Percentiles rank a stretch among this genome's conserved stretches.
Evolutionary conservation across 2,797 vertebrate species (phyloP).

Genomic region (Acipenser ruthenus): DNA sequence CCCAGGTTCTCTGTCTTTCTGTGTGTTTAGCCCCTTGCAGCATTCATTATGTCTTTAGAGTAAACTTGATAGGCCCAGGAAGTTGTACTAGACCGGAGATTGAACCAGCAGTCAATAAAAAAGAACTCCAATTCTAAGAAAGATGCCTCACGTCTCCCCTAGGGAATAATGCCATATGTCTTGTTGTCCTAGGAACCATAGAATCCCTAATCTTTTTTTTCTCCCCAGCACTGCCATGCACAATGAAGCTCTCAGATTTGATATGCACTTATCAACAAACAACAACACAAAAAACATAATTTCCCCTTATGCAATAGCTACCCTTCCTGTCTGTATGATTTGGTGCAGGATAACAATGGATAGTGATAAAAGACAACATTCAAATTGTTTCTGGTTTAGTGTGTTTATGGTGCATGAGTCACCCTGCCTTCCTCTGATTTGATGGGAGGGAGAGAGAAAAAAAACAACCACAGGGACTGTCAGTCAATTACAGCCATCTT

Average conservation of each 20-base stretch:
- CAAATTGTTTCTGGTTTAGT: slow-evolving; percentile 23
- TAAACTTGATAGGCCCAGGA: slow-evolving; percentile 39
- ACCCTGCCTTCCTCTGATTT: slow-evolving; percentile 68
- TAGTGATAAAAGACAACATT: slow-evolving; percentile 16
- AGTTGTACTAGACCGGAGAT: slow-evolving; percentile 32
- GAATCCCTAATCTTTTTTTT: slow-evolving; percentile 14
- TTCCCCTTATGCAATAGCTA: not conserved
- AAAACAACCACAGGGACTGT: slow-evolving; percentile 54
- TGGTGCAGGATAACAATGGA: slow-evolving; percentile 15
- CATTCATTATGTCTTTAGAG: slow-evolving; percentile 33
- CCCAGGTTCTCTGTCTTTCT: too few species aligned
- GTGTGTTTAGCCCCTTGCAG: slow-evolving; percentile 8
- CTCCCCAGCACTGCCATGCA: slow-evolving; percentile 3
- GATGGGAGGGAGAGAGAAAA: slow-evolving; percentile 41
- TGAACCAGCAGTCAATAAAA: slow-evolving; percentile 39
- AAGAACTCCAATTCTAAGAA: slow-evolving; percentile 34
- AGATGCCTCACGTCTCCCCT: slow-evolving; percentile 31
- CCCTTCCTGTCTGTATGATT: slow-evolving; percentile 12
- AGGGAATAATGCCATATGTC: slow-evolving; percentile 26
- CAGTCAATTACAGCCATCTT: slow-evolving; percentile 72
- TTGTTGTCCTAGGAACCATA: slow-evolving; percentile 26
- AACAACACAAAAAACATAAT: too few species aligned
- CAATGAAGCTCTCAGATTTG: not conserved
- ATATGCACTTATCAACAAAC: not conserved
- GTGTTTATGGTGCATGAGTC: slow-evolving; percentile 74